Conservation (phyloP, 2,113 vertebrate genomes). For the Gymnarchus niloticus region DNA sequence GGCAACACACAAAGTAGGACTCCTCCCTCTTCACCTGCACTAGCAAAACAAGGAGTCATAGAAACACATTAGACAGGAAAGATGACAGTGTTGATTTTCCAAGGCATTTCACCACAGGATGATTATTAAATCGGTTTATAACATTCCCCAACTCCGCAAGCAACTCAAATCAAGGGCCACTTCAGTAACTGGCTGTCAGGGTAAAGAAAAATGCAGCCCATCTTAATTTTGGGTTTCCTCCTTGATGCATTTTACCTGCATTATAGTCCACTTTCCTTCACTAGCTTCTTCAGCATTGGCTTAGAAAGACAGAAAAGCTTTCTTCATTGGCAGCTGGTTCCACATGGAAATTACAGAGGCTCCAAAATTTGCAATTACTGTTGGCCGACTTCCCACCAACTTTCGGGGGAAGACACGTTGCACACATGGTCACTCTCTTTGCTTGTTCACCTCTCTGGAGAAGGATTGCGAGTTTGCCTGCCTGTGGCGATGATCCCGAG, state of each 20-base stretch:
- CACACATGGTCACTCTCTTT: neutral
- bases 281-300: neutral
- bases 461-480: slow-evolving; percentile 7
- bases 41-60: neutral
- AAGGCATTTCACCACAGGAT: neutral
- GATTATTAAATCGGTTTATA: neutral
- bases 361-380: slow-evolving; percentile 25
- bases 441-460: slow-evolving; percentile 9
- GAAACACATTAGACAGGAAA: neutral
- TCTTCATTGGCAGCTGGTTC: neutral
- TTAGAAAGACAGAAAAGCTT: neutral
- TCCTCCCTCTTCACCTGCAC: neutral
- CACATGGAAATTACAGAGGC: neutral
- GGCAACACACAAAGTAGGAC: neutral
- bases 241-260: neutral
- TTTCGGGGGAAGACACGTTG: neutral
- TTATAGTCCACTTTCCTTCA: neutral
- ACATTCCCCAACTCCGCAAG: neutral
- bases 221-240: neutral
- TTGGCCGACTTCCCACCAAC: slow-evolving; percentile 18
- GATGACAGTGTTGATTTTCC: neutral
- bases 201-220: neutral
- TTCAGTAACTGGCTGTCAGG: neutral
- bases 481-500: neutral
- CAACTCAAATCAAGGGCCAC: neutral